Evolutionary conservation across 2,113 vertebrate species (phyloP).

Genomic region (Phainopepla nitens): DNA sequence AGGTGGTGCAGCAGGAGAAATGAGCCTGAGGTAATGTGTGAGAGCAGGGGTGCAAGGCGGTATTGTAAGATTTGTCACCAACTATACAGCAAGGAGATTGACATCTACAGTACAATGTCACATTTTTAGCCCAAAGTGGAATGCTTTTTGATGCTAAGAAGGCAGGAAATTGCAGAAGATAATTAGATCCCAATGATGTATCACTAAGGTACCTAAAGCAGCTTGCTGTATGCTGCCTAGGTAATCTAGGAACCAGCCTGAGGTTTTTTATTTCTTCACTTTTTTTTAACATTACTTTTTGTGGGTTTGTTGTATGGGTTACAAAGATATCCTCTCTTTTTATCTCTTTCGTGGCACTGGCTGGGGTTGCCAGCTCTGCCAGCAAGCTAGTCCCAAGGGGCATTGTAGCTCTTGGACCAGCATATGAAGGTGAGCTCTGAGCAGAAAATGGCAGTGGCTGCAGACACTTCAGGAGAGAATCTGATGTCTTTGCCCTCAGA

Average conservation of each 20-base stretch:
- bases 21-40: neutral
- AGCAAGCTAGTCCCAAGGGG: neutral
- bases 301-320: neutral
- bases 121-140: neutral
- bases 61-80: neutral
- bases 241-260: neutral
- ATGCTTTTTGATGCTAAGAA: neutral
- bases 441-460: neutral
- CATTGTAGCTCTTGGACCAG: neutral
- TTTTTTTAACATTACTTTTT: neutral
- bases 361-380: neutral
- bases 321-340: neutral
- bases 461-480: neutral
- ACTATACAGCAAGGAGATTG: neutral
- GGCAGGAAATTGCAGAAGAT: neutral
- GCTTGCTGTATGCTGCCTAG: neutral
- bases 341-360: neutral
- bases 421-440: neutral
- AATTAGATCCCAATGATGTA: neutral
- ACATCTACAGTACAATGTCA: neutral
- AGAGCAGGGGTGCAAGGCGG: neutral
- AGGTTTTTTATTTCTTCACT: neutral
- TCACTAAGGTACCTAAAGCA: neutral
- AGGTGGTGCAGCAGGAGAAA: neutral
- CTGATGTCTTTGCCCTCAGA: neutral